Percentiles rank a stretch among this genome's conserved stretches.
phyloP scores from a whole-genome alignment of 2,888 invertebrate genomes.

The Sclerodermus sp. region DNA sequence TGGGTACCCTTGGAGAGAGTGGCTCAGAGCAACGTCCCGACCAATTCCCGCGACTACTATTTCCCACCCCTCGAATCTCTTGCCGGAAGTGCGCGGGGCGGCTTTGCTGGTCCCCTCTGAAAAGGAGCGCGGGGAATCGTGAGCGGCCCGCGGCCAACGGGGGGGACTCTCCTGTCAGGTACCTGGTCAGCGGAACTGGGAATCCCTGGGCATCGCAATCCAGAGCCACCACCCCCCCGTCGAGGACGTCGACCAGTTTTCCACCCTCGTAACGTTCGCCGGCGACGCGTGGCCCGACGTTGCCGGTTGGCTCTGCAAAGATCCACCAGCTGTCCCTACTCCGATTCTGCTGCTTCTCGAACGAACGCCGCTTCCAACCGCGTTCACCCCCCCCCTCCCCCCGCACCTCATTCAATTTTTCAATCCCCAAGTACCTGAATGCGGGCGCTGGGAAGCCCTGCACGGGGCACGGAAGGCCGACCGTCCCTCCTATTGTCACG shows the following conservation, averaged over 20 bases:
- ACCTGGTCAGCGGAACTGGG: slow-evolving; percentile 71
- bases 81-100: slow-evolving; percentile 62
- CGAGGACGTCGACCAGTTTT: slow-evolving; percentile 63
- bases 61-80: slow-evolving; percentile 59
- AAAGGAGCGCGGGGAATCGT: slow-evolving; percentile 52
- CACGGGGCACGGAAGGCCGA: slow-evolving; percentile 62
- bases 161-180: too few species aligned
- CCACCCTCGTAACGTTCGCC: slow-evolving; percentile 67
- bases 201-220: slow-evolving; percentile 71
- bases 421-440: slow-evolving; percentile 63
- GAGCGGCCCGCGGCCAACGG: too few species aligned
- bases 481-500: slow-evolving; percentile 34
- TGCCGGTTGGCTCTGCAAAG: slow-evolving; percentile 65
- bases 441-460: slow-evolving; percentile 62
- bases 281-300: slow-evolving; percentile 66
- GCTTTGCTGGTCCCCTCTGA: slow-evolving; percentile 73
- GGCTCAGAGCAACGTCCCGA: slow-evolving; percentile 63
- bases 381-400: too few species aligned
- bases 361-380: too few species aligned
- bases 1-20: slow-evolving; percentile 76
- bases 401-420: too few species aligned
- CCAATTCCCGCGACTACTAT: slow-evolving; percentile 56
- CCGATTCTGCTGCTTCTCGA: too few species aligned
- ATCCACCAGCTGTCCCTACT: not conserved
- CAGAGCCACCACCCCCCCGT: slow-evolving; percentile 63